Conservation (phyloP, 2,888 invertebrate genomes). For the Xanthia icteritia region DNA sequence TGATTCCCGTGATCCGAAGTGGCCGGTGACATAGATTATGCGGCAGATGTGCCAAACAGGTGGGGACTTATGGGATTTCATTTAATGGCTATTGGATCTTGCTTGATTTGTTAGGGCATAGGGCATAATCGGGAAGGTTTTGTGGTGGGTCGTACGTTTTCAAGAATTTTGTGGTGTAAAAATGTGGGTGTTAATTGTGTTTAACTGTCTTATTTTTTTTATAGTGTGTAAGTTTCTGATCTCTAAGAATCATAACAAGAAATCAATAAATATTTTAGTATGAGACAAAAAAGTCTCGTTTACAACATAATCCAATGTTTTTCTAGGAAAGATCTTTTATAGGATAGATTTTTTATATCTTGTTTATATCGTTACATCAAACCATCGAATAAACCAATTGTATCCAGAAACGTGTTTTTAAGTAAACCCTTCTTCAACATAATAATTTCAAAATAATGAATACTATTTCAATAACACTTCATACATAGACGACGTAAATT, state of each 20-base stretch:
- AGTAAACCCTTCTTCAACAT: not conserved
- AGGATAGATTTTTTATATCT: no score
- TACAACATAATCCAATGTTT: not conserved
- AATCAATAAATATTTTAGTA: not conserved
- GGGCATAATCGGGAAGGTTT: not conserved
- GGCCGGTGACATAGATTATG: conserved; percentile 65
- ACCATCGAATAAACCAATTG: no score
- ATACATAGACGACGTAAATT: conserved; percentile 25
- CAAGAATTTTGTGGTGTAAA: not conserved
- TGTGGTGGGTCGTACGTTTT: not conserved
- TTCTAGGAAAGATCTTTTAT: not conserved
- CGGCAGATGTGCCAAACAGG: conserved; percentile 66
- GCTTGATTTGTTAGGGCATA: conserved; percentile 49
- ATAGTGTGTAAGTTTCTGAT: not conserved
- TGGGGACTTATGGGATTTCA: conserved; percentile 60
- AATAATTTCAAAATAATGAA: conserved; percentile 18
- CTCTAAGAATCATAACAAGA: not conserved
- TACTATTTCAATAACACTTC: conserved; percentile 18
- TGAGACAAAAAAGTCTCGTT: not conserved
- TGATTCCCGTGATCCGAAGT: conserved; percentile 69
- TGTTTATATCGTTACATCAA: not conserved
- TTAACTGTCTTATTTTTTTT: not conserved
- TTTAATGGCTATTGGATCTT: conserved; percentile 57
- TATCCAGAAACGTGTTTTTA: no score
- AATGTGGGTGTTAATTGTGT: not conserved